Evolutionary conservation across 2,113 vertebrate species (phyloP).

Genomic region (Nerophis ophidion): DNA sequence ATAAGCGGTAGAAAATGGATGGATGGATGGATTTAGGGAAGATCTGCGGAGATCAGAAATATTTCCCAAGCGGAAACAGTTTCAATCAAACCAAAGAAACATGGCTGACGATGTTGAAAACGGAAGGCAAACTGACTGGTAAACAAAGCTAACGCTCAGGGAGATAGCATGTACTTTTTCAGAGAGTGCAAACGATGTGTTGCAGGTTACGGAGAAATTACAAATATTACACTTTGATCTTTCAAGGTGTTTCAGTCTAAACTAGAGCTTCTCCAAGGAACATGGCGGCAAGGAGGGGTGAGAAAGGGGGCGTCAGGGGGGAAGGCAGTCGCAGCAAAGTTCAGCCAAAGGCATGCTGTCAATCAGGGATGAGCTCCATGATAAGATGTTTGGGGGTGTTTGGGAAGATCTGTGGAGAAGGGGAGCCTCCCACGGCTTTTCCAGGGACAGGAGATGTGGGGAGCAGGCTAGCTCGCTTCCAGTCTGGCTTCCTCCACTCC

Average conservation of each 20-base stretch:
- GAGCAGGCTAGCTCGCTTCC: slow-evolving; percentile 23
- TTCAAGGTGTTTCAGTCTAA: too few relatives aligned
- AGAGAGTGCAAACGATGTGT: too few relatives aligned
- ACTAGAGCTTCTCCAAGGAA: neutral
- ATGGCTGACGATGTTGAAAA: too few relatives aligned
- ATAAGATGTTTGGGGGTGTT: slow-evolving; percentile 37
- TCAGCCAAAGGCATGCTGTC: slow-evolving; percentile 46
- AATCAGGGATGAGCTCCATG: slow-evolving; percentile 42
- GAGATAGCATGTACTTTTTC: neutral
- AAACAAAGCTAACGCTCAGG: neutral
- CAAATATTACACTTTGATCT: too few relatives aligned
- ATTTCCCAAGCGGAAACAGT: too few relatives aligned
- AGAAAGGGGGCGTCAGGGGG: slow-evolving; percentile 21
- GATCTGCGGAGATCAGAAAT: slow-evolving; percentile 16
- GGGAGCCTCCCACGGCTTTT: slow-evolving; percentile 29
- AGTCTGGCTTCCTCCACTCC: slow-evolving; percentile 16
- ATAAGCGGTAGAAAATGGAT: too few relatives aligned
- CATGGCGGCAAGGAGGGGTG: slow-evolving; percentile 14
- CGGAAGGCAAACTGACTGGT: neutral
- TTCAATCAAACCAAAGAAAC: too few relatives aligned
- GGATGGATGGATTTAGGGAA: slow-evolving; percentile 26
- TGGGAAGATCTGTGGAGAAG: slow-evolving; percentile 27
- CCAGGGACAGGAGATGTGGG: slow-evolving; percentile 26
- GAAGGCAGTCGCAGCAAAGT: slow-evolving; percentile 12
- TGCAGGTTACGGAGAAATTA: too few relatives aligned